Evolutionary conservation across 2,888 invertebrate genomes (phyloP), one percentile per base, ranked within the genome.

Genomic region (Cataglyphis altisquamis): DNA sequence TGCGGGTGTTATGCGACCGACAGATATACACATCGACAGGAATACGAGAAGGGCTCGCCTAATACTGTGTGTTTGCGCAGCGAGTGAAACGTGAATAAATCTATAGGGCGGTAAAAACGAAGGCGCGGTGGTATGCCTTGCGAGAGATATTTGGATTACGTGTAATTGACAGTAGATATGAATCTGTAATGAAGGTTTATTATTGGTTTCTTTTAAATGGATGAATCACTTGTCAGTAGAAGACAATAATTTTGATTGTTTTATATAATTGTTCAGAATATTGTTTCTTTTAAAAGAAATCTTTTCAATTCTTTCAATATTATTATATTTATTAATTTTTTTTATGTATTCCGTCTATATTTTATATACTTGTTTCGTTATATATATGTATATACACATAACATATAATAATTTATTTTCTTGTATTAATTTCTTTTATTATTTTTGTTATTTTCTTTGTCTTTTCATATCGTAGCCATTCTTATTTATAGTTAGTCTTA

Each of bases 101-200:
- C 60, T 32, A 32, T 60, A 21, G 78, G 60, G 78, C 78, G 57
- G 78, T 32, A 29, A 68, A 57, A 57, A 60, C 60, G 78, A 70
- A 78, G 36, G 78, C 68, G 78, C 78, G 60, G 57, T 70, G 60
- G 78, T 60, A 78, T n/a, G 29, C 57, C 77, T 25, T 57, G 57
- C 60, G 70, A 70, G 78, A 78, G 78, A 78, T 78, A 70, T 45
- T 60, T 60, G 70, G 78, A 78, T 78, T 78, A 78, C 41, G 60
- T 45, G 70, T 78, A 78, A 78, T 78, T 78, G 78, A 78, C 78
- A 78, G 70, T 70, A 78, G 70, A 70, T 78, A 78, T 78, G 78
- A 78, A 78, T 78, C 78, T 60, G 41, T 70, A 70, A 78, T 60
- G 70, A 78, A 60, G 60, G 18, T 70, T 78, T 60, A 60, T 78